phyloP scores from a whole-genome alignment of 2,888 invertebrate genomes.

The Plemyria rubiginata region DNA sequence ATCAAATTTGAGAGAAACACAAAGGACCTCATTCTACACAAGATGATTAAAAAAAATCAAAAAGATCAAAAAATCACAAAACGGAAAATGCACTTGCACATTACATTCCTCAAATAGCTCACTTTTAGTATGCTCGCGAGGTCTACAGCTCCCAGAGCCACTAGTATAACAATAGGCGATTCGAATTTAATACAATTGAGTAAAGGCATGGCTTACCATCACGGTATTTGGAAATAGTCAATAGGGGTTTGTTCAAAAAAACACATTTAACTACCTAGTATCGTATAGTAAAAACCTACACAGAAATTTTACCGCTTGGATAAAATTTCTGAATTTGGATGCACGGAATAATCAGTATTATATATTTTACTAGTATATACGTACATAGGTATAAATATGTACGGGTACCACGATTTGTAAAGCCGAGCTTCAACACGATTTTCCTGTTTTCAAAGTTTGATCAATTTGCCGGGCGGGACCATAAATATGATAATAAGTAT shows the following conservation, averaged over 20 bases:
- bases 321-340: no score
- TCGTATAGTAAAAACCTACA: neutral
- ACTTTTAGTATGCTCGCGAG: no score
- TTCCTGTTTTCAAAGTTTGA: neutral
- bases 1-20: no score
- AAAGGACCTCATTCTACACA: no score
- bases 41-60: no score
- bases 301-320: neutral
- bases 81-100: no score
- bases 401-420: neutral
- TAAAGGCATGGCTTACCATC: constrained; percentile 34
- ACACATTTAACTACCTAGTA: neutral
- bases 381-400: neutral
- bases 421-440: neutral
- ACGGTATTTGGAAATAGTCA: constrained; percentile 23
- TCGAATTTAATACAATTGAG: constrained; percentile 37
- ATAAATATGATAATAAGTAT: neutral
- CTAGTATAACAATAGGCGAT: constrained; percentile 40
- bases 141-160: no score
- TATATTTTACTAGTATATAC: neutral
- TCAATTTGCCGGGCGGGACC: neutral
- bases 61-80: no score
- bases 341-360: neutral
- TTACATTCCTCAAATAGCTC: no score
- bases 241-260: constrained; percentile 13